A percentile compares a stretch with the other conserved stretches of the same genome.
Conservation (phyloP, 2,113 vertebrate species). For the Lucifuga dentata region DNA sequence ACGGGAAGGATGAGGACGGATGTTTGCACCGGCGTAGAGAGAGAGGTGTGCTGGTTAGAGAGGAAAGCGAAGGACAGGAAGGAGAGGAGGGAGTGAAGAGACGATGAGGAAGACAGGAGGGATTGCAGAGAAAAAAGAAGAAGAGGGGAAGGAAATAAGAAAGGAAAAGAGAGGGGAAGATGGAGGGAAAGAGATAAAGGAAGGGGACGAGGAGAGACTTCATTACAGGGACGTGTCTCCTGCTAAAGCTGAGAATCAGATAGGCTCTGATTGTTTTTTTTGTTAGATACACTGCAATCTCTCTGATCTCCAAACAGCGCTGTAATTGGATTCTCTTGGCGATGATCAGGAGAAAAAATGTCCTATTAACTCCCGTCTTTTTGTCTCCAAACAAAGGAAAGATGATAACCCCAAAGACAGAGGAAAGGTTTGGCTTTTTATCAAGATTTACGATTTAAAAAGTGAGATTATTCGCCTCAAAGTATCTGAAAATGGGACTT, state of each 20-base stretch:
- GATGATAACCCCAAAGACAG: constrained; percentile 46
- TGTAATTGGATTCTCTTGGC: constrained; percentile 84
- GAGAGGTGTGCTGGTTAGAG: neutral
- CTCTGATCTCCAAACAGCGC: constrained; percentile 76
- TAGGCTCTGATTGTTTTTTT: constrained; percentile 85
- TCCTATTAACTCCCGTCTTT: constrained; percentile 67
- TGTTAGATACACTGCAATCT: constrained; percentile 83
- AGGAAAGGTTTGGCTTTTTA: constrained; percentile 41
- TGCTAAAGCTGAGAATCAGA: constrained; percentile 81
- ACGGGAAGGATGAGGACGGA: constrained; percentile 6
- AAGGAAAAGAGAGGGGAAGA: constrained; percentile 7
- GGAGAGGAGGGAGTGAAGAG: neutral
- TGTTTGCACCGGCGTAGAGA: neutral
- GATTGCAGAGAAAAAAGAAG: neutral
- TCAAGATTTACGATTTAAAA: constrained; percentile 25
- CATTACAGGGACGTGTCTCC: constrained; percentile 70
- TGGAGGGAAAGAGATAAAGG: constrained; percentile 20
- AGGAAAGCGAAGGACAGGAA: neutral
- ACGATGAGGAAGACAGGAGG: neutral
- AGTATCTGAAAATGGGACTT: constrained; percentile 7
- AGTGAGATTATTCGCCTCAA: constrained; percentile 38
- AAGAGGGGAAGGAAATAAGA: neutral
- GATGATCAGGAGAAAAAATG: constrained; percentile 71
- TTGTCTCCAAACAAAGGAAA: constrained; percentile 63
- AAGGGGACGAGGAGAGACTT: constrained; percentile 49